These are phyloP conservation scores for Sciurus niger DNA, from an alignment of 2,113 vertebrate genomes.

Conservation along the genomic window DNA sequence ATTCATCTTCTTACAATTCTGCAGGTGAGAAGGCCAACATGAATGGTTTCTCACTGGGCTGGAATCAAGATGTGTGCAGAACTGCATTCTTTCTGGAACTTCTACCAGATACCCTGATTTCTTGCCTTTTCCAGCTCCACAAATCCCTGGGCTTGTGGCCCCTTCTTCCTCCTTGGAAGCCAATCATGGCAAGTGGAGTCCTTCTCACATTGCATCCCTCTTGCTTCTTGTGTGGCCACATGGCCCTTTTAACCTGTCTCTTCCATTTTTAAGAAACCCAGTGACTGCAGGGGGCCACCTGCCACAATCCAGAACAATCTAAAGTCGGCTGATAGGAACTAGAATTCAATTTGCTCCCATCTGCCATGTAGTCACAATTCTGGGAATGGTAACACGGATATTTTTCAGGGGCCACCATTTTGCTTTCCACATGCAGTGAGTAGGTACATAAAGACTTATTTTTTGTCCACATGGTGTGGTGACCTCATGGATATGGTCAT, in stretches of 20 bases:
- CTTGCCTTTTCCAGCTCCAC: not conserved
- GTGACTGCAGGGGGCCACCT: not conserved
- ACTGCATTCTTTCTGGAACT: not conserved
- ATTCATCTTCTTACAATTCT: not conserved
- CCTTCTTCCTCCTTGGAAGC: not conserved
- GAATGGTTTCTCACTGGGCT: not conserved
- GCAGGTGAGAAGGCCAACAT: not conserved
- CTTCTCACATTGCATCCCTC: not conserved
- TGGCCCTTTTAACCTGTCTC: not conserved
- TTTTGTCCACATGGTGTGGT: not conserved
- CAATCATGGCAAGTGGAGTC: fast-evolving
- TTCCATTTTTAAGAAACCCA: not conserved
- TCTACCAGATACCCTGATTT: not conserved
- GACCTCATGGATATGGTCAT: not conserved
- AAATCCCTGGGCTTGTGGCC: fast-evolving
- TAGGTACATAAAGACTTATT: not conserved
- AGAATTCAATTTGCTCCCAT: not conserved
- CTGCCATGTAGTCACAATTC: not conserved
- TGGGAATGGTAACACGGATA: not conserved
- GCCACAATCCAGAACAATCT: not conserved
- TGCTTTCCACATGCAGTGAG: not conserved
- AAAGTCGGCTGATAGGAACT: too few relatives aligned
- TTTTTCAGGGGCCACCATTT: not conserved
- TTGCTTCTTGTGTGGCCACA: not conserved
- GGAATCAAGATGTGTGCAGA: not conserved